Evolutionary conservation across 2,113 vertebrate genomes (phyloP).

Genomic region (Asarcornis scutulata): DNA sequence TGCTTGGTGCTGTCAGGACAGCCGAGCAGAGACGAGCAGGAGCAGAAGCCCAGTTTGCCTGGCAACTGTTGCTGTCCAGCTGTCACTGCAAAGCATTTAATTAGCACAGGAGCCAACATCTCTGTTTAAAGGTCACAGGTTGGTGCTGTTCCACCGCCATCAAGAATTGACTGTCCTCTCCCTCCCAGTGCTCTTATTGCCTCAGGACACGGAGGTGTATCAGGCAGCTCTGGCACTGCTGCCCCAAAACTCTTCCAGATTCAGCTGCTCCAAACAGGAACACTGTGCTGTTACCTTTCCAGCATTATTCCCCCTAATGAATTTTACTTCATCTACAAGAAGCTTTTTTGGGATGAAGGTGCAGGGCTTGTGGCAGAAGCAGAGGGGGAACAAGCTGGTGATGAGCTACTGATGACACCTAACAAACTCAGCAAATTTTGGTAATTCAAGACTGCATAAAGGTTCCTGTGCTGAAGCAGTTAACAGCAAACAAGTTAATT

Average conservation of each 20-base stretch:
- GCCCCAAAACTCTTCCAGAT: not conserved
- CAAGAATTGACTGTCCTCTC: not conserved
- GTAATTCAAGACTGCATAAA: not conserved
- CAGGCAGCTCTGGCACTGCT: not conserved
- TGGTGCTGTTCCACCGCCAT: not conserved
- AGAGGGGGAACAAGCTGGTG: not conserved
- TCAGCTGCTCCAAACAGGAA: not conserved
- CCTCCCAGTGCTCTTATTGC: rapidly evolving
- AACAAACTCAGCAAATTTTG: not conserved
- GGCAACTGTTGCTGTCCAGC: constrained; percentile 32
- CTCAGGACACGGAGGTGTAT: not conserved
- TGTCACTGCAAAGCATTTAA: not conserved
- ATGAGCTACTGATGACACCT: not conserved
- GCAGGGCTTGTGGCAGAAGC: not conserved
- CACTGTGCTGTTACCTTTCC: rapidly evolving
- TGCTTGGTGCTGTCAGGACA: not conserved
- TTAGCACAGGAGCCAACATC: not conserved
- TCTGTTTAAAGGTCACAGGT: not conserved
- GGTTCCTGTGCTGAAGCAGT: not conserved
- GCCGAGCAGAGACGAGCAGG: not conserved
- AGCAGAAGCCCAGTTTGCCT: not conserved
- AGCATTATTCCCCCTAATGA: not conserved
- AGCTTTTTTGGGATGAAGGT: not conserved
- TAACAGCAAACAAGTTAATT: not conserved
- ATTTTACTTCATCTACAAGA: not conserved